Evolutionary conservation across 2,888 invertebrate species (phyloP), one percentile per base, ranked within the genome.

Genomic region (Schizotus pectinicornis): DNA sequence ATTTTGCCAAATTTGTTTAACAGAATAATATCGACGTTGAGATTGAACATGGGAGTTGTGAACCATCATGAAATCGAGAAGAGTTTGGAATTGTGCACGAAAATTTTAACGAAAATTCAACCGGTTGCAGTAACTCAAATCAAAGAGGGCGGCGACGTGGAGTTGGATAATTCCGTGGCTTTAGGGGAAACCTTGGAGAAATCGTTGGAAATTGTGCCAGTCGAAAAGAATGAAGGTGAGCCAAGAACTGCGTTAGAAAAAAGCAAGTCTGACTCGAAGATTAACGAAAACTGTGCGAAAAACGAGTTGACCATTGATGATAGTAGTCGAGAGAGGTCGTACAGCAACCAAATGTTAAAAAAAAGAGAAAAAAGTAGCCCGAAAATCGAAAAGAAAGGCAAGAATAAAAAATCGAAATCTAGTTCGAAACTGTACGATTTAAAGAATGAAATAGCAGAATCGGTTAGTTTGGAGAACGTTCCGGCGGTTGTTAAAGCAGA

Each of bases 1-100:
- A 90, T 91, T 74, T 79, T 92, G 52, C 92, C 92, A n/a, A 86
- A 86, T 67, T 83, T 92, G 52, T 87, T 92, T 70, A 81, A 86
- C 58, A 85, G 87, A 66, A 84, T 91, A 39, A 85, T 87, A 12
- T 82, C 81, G 46, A 82, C 86, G 57, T 77, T 90, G 36, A 85
- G 85, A 1, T 74, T 81, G 2, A 83, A 87, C 71, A 83, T 88
- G 56, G 77, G 79, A 35, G 68, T 77, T 9, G 75, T 89, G 6
- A 81, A 82, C 38, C 81, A 85, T n/a, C 75, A 80, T 33, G 90
- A 92, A 73, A 82, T 91, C 3, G 84, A 84, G 0, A 82, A 83
- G 45, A 86, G 87, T 61, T 81, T 92, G 7, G 83, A 84, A 59
- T 81, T 92, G 1, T 89, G 90, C 71, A 86, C 86, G 59, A 90